Base-by-base conservation (phyloP, 2,113 vertebrate genomes). In the Melospiza georgiana region DNA sequence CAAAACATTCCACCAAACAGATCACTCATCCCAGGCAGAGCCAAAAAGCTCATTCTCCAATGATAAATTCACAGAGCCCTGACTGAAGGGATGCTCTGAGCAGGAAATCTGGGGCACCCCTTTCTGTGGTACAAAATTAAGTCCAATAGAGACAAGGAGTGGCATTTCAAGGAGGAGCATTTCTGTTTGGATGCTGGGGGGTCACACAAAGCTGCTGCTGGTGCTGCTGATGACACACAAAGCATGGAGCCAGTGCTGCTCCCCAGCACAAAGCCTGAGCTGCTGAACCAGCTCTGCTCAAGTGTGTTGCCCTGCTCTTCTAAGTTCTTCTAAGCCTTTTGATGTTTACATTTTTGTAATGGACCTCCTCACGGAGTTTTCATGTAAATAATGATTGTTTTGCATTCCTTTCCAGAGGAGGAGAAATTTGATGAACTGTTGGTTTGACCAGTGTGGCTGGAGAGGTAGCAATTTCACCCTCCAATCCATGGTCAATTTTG, bases 11-110 rank as follows among this genome's bases (percentile, higher is more conserved):
- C 24, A 41, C 65, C 66, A 74, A 75, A 89, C 19, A 74, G 51
- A 71, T 84, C 51, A n/a, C 30, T 95, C 48, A 31, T 24, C 48
- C n/a, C 48, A 79, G 24, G 41, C 44, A 16, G 5, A 67, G 59
- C n/a, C n/a, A 72, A 44, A 79, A 84, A 51, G 84, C 4, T 61
- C 71, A 0, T 65, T 84, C 79, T 86, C 35, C 39, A 74, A 15
- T 2, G 35, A 33, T 5, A 67, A 86, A 63, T 2, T 27, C 11
- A 25, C 22, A 65, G 82, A 80, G 63, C 35, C 66, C 82, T 81
- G 75, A 57, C 39, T 10, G 24, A 67, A 44, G 0, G 0, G 72
- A 68, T 23, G 10, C 28, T 54, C 37, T 19, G 20, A 24, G 6
- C 12, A 33, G 72, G 28, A 80, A 84, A 72, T 68, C 73, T 84